Evolutionary conservation across 1,140 invertebrate species (phyloP), one percentile per base, ranked within the genome.

Genomic region (Papilio glaucus): DNA sequence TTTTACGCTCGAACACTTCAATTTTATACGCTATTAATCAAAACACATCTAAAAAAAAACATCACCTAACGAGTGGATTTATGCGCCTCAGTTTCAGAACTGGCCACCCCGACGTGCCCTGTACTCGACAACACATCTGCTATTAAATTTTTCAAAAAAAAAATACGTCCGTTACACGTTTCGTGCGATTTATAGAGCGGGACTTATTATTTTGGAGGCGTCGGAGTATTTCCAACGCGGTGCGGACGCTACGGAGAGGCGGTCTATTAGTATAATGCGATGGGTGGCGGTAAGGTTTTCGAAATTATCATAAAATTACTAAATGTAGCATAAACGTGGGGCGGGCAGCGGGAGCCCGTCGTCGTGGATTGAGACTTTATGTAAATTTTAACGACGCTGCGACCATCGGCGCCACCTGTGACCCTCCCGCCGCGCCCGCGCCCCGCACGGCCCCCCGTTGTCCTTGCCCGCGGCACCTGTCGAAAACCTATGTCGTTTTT

Each of bases 281-380:
- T 91, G 90, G 90, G 89, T 88, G 88, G 89, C 81, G 85, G 89
- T 86, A 86, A 83, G 82, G 90, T 90, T 90, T 90, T 89, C 87
- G 83, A 88, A 92, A 92, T 92, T 92, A 92, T 92, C 90, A 91
- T 92, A 92, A 92, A 92, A 92, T 92, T 92, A 92, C 90, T 92
- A 92, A 92, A 91, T 92, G 90, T 92, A 91, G 90, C 90, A 90
- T 92, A 88, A 90, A 91, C 86, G 90, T 86, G 85, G 89, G 90
- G 90, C 85, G 88, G 88, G 83, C 85, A 90, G 86, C 45, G 49
- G 83, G 77, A 80, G 85, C 81, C 76, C 86, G 85, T 80, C 87
- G 85, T 83, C 81, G 88, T 87, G 90, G 89, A 93, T 91, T 90
- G 90, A 91, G 89, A 91, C 89, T 92, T 92, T 92, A 92, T 92